Percentiles rank a stretch among this genome's conserved stretches.
Conservation (phyloP, 2,797 vertebrate genomes). For the Staurois parvus region DNA sequence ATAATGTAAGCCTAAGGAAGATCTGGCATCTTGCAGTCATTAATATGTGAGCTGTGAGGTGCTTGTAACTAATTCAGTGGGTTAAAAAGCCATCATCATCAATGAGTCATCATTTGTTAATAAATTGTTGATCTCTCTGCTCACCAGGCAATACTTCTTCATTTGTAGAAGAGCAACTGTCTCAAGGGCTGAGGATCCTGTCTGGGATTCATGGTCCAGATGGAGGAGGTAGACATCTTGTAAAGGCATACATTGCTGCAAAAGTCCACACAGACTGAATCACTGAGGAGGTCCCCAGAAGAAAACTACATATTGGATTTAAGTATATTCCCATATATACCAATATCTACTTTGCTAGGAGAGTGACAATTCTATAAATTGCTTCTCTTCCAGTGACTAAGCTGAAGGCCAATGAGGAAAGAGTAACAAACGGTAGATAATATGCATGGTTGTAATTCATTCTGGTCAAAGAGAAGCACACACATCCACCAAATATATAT, state of each 20-base stretch:
- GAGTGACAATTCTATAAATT: too few species aligned
- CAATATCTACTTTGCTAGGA: too few species aligned
- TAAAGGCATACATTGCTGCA: slow-evolving; percentile 87
- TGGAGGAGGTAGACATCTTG: slow-evolving; percentile 85
- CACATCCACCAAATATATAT: not conserved
- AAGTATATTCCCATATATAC: too few species aligned
- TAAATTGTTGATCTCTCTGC: too few species aligned
- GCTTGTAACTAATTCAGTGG: too few species aligned
- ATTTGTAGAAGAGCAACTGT: slow-evolving; percentile 78
- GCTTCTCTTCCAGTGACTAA: not conserved
- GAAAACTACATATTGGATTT: not conserved
- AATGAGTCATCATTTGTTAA: too few species aligned
- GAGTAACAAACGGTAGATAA: not conserved
- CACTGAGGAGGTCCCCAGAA: not conserved
- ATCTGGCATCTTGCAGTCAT: too few species aligned
- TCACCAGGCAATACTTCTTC: slow-evolving; percentile 89
- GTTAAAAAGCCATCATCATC: too few species aligned
- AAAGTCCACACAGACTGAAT: not conserved
- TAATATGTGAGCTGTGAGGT: too few species aligned
- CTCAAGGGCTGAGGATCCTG: slow-evolving; percentile 74
- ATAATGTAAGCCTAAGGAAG: too few species aligned
- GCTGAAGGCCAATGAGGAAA: not conserved
- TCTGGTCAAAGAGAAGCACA: not conserved
- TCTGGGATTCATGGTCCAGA: slow-evolving; percentile 86
- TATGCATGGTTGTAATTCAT: not conserved